These are phyloP conservation scores for Excalfactoria chinensis DNA, from an alignment of 2,113 vertebrate species.

Conservation along the genomic window DNA sequence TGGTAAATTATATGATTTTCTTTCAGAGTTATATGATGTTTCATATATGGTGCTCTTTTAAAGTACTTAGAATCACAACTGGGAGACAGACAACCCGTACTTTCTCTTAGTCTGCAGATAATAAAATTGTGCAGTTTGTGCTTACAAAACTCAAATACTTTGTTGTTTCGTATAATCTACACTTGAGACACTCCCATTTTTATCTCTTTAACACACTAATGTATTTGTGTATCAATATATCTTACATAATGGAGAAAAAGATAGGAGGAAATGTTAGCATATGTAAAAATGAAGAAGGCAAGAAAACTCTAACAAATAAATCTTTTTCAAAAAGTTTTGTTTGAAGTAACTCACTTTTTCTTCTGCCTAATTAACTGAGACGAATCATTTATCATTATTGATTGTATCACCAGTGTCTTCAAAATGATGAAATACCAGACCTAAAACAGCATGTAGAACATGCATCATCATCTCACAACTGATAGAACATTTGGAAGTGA, in stretches of 20 bases:
- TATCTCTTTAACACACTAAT: background rate
- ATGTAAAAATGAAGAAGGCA: background rate
- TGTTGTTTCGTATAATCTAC: background rate
- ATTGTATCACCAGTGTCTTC: slow-evolving; percentile 60
- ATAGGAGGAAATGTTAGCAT: background rate
- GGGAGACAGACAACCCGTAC: background rate
- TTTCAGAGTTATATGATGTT: background rate
- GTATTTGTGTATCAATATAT: background rate
- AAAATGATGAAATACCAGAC: slow-evolving; percentile 61
- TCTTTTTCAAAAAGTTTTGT: background rate
- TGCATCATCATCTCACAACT: slow-evolving; percentile 50
- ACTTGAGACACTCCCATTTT: background rate
- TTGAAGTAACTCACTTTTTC: slow-evolving; percentile 31
- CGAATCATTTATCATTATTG: slow-evolving; percentile 69
- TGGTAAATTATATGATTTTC: background rate
- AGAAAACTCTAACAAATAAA: background rate
- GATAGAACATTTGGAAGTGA: background rate
- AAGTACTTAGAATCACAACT: background rate
- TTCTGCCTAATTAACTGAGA: slow-evolving; percentile 44
- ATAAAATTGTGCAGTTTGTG: background rate
- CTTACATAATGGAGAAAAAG: background rate
- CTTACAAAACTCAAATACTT: background rate
- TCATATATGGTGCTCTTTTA: background rate
- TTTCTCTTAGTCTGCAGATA: background rate
- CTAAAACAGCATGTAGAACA: slow-evolving; percentile 23